Evolutionary conservation across 2,797 vertebrate genomes (phyloP).

Genomic region (Phrynocephalus guinanensis): DNA sequence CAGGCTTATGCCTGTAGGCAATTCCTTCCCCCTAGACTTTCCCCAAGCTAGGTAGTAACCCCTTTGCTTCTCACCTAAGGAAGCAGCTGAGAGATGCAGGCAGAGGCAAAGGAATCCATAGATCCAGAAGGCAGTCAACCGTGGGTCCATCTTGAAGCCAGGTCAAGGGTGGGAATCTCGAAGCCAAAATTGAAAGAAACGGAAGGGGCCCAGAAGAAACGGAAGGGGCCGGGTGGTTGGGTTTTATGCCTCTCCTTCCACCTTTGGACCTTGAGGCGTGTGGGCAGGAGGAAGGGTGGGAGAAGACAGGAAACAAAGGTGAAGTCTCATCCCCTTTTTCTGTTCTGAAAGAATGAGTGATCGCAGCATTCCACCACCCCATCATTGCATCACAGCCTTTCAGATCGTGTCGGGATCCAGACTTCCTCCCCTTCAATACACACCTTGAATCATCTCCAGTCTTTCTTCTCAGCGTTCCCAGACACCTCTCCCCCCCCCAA

Average conservation of each 20-base stretch:
- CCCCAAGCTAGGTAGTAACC: too few relatives aligned
- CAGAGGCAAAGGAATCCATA: not conserved
- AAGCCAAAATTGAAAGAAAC: not conserved
- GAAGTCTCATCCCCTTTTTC: not conserved
- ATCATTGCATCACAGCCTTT: not conserved
- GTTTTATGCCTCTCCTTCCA: slow-evolving; percentile 13
- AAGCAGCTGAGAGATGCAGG: not conserved
- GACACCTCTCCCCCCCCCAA: too few relatives aligned
- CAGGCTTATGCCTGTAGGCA: too few relatives aligned
- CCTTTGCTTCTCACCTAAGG: slow-evolving; percentile 17
- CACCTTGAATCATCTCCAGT: not conserved
- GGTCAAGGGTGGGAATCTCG: not conserved
- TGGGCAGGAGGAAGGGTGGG: not conserved
- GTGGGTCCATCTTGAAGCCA: slow-evolving; percentile 3
- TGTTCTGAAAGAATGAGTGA: not conserved
- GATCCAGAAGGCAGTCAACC: not conserved
- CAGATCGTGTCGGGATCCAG: not conserved
- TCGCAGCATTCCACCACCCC: not conserved
- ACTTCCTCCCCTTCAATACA: not conserved
- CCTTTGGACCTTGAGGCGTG: slow-evolving; percentile 24
- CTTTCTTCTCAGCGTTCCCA: not conserved
- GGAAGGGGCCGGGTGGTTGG: not conserved
- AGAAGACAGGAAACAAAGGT: not conserved
- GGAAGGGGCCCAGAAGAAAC: not conserved
- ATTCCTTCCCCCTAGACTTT: not conserved